Evolutionary conservation across 2,888 invertebrate species (phyloP).

Genomic region (Callinectes sapidus): DNA sequence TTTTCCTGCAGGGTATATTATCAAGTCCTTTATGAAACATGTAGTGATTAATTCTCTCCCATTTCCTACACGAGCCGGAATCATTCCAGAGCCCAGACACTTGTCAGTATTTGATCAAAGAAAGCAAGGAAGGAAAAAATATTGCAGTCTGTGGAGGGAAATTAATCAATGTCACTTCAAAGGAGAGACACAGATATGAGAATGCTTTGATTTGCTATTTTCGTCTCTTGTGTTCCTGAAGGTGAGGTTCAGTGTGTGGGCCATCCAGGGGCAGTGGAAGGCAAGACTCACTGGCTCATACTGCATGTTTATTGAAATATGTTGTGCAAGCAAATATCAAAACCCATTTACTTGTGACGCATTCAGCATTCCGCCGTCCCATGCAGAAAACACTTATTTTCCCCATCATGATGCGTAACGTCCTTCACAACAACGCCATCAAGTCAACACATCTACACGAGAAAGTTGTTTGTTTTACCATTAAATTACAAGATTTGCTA

Average conservation of each 20-base stretch:
- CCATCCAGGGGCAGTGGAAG: background rate
- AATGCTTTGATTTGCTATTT: background rate
- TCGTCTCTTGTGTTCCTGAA: background rate
- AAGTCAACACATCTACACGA: too few relatives aligned
- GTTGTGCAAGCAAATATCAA: too few relatives aligned
- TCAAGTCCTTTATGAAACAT: background rate
- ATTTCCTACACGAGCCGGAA: background rate
- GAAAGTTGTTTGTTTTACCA: too few relatives aligned
- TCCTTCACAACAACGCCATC: too few relatives aligned
- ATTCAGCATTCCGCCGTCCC: too few relatives aligned
- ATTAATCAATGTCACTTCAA: background rate
- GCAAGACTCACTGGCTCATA: too few relatives aligned
- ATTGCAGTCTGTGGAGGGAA: background rate
- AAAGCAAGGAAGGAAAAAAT: background rate
- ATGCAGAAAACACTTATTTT: background rate
- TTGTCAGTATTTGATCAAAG: background rate
- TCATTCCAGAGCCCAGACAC: background rate
- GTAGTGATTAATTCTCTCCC: background rate
- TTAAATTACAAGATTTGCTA: too few relatives aligned
- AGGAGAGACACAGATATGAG: background rate
- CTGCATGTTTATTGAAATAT: too few relatives aligned
- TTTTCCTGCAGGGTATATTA: background rate
- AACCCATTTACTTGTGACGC: too few relatives aligned
- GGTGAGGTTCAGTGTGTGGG: background rate
- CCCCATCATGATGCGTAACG: too few relatives aligned